phyloP scores from a whole-genome alignment of 2,888 invertebrate species.

The Priocnemis perturbator region DNA sequence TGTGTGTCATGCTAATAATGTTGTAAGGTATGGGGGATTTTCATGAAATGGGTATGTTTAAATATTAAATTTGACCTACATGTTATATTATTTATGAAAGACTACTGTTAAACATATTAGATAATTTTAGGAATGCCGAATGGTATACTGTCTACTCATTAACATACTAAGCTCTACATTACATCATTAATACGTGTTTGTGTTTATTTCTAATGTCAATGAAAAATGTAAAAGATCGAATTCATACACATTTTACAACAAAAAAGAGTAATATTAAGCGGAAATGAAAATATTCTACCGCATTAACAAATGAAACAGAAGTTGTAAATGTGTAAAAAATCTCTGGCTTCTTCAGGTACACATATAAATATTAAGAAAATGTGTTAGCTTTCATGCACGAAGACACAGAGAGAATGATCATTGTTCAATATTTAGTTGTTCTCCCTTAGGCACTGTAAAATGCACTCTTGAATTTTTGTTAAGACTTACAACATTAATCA shows the following conservation, averaged over 20 bases:
- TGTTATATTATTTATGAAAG: too few species aligned
- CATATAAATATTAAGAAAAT: slow-evolving; percentile 1
- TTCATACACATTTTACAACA: neutral
- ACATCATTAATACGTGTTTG: neutral
- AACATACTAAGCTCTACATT: neutral
- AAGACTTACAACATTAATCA: neutral
- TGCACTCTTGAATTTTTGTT: neutral
- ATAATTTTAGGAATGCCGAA: too few species aligned
- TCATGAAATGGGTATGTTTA: too few species aligned
- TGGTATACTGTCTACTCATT: neutral
- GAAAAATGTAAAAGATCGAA: too few species aligned
- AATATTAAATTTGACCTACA: too few species aligned
- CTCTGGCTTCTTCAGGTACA: slow-evolving; percentile 6
- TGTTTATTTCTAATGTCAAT: neutral
- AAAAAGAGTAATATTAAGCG: neutral
- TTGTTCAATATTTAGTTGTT: neutral
- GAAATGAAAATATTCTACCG: neutral
- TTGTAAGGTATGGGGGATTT: too few species aligned
- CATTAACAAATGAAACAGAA: neutral
- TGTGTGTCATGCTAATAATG: neutral
- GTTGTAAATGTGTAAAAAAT: neutral
- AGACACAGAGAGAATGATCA: slow-evolving; percentile 2
- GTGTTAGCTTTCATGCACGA: slow-evolving; percentile 3
- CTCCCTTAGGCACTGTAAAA: neutral
- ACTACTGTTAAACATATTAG: too few species aligned